Evolutionary conservation across 2,888 invertebrate genomes (phyloP).

Genomic region (Drosophila neonasuta): DNA sequence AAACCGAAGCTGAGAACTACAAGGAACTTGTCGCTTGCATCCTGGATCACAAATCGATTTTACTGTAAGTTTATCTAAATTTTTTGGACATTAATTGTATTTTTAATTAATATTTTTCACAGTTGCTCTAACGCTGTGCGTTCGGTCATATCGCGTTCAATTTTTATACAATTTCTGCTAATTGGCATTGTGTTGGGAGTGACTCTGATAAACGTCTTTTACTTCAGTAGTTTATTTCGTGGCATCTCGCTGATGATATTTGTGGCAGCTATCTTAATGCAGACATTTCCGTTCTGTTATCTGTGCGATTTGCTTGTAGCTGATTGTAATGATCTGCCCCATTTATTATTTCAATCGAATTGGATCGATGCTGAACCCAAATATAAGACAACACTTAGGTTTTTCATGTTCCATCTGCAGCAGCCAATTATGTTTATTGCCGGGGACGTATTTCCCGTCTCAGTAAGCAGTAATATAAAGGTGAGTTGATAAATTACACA

Average conservation of each 20-base stretch:
- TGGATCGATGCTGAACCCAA: constrained; percentile 53
- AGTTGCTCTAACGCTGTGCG: constrained; percentile 49
- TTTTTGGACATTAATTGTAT: background rate
- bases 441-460: constrained; percentile 34
- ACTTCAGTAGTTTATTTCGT: constrained; percentile 44
- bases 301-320: constrained; percentile 44
- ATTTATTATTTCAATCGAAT: constrained; percentile 44
- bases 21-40: constrained; percentile 53
- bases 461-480: constrained; percentile 31
- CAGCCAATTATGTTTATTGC: constrained; percentile 29
- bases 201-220: constrained; percentile 47
- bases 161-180: constrained; percentile 54
- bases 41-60: constrained; percentile 47
- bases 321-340: constrained; percentile 42
- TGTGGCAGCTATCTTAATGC: constrained; percentile 35
- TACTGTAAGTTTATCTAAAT: constrained; percentile 29
- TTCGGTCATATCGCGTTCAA: constrained; percentile 45
- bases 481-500: constrained; percentile 15
- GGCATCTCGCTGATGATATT: constrained; percentile 44
- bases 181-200: constrained; percentile 52
- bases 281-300: constrained; percentile 63
- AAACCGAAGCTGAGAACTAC: constrained; percentile 45
- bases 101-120: background rate
- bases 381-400: constrained; percentile 33
- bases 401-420: constrained; percentile 36